Conservation (phyloP, 2,797 vertebrate genomes). For the Falco peregrinus region DNA sequence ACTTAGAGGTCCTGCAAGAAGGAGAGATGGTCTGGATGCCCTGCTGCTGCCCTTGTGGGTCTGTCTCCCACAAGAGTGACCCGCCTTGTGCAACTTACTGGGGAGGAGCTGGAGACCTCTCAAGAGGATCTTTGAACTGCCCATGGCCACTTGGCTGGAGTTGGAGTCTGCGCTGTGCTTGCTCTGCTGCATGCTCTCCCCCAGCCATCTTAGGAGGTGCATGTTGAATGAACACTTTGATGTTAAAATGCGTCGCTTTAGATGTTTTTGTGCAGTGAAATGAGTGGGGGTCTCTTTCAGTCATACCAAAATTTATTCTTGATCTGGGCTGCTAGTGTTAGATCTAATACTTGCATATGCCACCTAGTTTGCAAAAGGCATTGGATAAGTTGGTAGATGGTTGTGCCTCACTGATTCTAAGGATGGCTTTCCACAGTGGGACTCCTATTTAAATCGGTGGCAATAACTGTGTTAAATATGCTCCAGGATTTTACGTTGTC, state of each 20-base stretch:
- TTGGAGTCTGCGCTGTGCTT: not conserved
- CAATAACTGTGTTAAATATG: not conserved
- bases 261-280: not conserved
- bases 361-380: not conserved
- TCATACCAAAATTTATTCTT: not conserved
- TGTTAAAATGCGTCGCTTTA: not conserved
- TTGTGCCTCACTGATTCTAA: not conserved
- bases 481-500: not conserved
- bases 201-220: not conserved
- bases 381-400: not conserved
- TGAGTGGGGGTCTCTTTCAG: not conserved
- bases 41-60: rapidly evolving
- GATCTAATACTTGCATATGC: not conserved
- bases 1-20: not conserved
- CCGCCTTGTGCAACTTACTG: not conserved
- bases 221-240: rapidly evolving
- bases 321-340: not conserved
- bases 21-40: not conserved
- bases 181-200: rapidly evolving
- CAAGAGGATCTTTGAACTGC: not conserved
- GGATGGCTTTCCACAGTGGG: not conserved
- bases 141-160: not conserved
- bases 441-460: not conserved
- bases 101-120: not conserved
- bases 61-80: not conserved